Evolutionary conservation across 2,888 invertebrate species (phyloP).

Genomic region (Catocala nupta): DNA sequence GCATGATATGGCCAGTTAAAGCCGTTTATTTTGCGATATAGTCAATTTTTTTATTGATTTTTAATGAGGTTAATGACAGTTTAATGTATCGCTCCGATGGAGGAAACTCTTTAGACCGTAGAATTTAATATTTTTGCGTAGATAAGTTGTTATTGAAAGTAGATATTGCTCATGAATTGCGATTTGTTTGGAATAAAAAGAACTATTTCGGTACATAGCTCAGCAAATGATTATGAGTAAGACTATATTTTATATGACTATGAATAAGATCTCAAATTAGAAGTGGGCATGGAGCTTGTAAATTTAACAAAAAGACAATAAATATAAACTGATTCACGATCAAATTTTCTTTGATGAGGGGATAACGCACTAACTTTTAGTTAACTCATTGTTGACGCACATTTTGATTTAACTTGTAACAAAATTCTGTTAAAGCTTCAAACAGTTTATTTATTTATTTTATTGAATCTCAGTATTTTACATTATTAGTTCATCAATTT

Average conservation of each 20-base stretch:
- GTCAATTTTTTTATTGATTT: slow-evolving; percentile 73
- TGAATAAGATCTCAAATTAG: slow-evolving; percentile 5
- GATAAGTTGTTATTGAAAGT: slow-evolving; percentile 28
- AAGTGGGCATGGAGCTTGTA: not conserved
- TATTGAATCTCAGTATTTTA: too few relatives aligned
- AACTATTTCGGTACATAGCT: not conserved
- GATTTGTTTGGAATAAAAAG: slow-evolving; percentile 4
- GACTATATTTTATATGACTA: slow-evolving; percentile 1
- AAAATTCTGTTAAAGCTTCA: too few relatives aligned
- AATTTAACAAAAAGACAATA: slow-evolving; percentile 16
- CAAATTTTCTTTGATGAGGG: slow-evolving; percentile 18
- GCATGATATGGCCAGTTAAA: slow-evolving; percentile 80
- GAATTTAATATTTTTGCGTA: slow-evolving; percentile 30
- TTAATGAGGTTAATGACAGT: slow-evolving; percentile 64
- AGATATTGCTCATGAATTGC: slow-evolving; percentile 19
- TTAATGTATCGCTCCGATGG: slow-evolving; percentile 38
- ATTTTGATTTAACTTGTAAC: not conserved
- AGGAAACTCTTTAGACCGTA: slow-evolving; percentile 40
- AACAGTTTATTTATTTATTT: too few relatives aligned
- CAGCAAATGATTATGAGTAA: slow-evolving; percentile 8
- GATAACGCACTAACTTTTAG: slow-evolving; percentile 1
- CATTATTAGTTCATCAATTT: too few relatives aligned
- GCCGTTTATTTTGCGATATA: slow-evolving; percentile 74
- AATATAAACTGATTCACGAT: slow-evolving; percentile 28
- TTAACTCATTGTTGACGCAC: not conserved